These are phyloP conservation scores for Cydia splendana DNA, from an alignment of 1,140 invertebrate genomes.

Conservation along the genomic window DNA sequence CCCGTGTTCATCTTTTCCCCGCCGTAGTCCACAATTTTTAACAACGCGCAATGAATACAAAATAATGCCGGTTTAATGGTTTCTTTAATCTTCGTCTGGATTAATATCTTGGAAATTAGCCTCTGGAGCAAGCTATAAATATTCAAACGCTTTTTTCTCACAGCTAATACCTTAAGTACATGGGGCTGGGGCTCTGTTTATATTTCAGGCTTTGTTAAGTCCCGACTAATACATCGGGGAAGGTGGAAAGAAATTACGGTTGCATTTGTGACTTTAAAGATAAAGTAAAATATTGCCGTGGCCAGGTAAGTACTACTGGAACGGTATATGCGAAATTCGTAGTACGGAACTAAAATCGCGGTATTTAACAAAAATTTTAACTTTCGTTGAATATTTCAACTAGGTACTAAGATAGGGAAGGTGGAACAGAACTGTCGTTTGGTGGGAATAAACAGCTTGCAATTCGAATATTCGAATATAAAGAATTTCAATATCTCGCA, in stretches of 20 bases:
- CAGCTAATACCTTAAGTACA: slow-evolving; percentile 26
- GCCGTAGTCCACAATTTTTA: slow-evolving; percentile 12
- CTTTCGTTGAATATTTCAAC: no score
- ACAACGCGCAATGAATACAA: slow-evolving; percentile 35
- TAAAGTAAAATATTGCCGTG: background rate
- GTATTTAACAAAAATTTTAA: no score
- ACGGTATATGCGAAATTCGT: no score
- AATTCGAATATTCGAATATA: no score
- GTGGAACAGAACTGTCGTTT: no score
- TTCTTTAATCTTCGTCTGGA: slow-evolving; percentile 36
- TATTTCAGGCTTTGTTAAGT: slow-evolving; percentile 18
- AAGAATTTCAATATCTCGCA: no score
- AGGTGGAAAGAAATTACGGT: background rate
- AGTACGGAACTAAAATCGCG: no score
- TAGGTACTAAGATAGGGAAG: no score
- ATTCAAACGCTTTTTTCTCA: slow-evolving; percentile 39
- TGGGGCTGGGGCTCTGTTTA: slow-evolving; percentile 12
- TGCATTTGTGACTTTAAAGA: background rate
- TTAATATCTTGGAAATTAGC: slow-evolving; percentile 46
- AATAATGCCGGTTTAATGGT: slow-evolving; percentile 41
- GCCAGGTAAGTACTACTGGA: no score
- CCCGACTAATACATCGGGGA: background rate
- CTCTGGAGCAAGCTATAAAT: slow-evolving; percentile 39
- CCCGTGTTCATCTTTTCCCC: background rate
- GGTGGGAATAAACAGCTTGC: no score